Evolutionary conservation across 1,140 invertebrate species (phyloP), one percentile per base, ranked within the genome.

Genomic region (Drosophila dunni): DNA sequence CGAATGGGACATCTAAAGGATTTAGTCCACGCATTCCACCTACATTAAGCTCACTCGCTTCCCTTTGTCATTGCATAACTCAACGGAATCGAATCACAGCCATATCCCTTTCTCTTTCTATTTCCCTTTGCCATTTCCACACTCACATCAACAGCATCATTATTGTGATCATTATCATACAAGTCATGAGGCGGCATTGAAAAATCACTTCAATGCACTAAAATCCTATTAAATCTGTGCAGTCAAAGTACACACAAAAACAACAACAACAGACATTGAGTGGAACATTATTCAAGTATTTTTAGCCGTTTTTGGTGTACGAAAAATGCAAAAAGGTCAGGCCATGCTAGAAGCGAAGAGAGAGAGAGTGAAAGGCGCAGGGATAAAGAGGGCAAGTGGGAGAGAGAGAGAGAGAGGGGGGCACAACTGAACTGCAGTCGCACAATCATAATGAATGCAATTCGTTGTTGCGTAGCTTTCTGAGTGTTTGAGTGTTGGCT

Each of bases 221-320:
- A 77, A 83, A 83, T 86, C 76, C 71, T 73, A 86, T 82, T 86
- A 86, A 86, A 71, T 82, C 82, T 61, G 70, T 72, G 62, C 75
- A 73, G 58, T 65, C 61, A 63, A 65, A 60, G 61, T 36, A 53
- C 45, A 63, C 67, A 45, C 69, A 51, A n/a, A 40, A 57, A 46
- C 29, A 62, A 33, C 36, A 62, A 45, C 62, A 61, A 56, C 71
- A 64, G 64, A 11, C 24, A 50, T 24, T 11, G 10, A 24, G 48
- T 29, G 51, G 54, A 86, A 78, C 81, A 85, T 86, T 86, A 81
- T 77, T 86, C 83, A 86, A 86, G 83, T 66, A 74, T 77, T 78
- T 75, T 68, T 71, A 58, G 72, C 73, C 76, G 70, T 79, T 83
- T 84, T 85, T 74, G 73, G 63, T 51, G 71, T 68, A 82, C 69